These are phyloP conservation scores for Lepilemur ruficaudatus DNA, from an alignment of 2,797 vertebrate genomes.

Conservation along the genomic window DNA sequence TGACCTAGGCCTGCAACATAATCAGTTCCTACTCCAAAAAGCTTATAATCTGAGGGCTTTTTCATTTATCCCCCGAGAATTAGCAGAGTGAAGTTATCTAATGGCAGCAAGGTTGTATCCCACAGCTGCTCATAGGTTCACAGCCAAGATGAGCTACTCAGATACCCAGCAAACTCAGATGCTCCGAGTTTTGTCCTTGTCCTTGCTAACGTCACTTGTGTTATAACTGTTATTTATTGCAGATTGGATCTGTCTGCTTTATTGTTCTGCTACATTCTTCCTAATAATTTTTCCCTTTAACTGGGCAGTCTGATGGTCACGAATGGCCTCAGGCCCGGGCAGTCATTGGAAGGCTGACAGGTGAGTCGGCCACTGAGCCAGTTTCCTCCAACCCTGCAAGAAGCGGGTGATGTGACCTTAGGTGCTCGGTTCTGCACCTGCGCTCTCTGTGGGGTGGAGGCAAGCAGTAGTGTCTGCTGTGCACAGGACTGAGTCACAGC, in stretches of 20 bases:
- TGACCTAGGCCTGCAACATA: conserved; percentile 24
- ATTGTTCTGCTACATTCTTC: background rate
- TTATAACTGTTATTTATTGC: conserved; percentile 45
- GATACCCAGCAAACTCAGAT: background rate
- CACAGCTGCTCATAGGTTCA: background rate
- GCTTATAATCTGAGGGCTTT: background rate
- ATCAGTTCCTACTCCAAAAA: background rate
- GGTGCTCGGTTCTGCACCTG: background rate
- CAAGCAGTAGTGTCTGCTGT: fast-evolving
- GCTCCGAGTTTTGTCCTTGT: conserved; percentile 25
- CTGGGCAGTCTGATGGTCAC: background rate
- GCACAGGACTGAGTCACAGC: background rate
- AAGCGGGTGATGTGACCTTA: background rate
- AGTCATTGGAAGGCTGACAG: background rate
- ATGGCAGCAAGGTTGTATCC: background rate
- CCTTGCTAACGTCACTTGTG: conserved; percentile 43
- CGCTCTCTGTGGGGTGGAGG: background rate
- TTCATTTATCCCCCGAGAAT: conserved; percentile 40
- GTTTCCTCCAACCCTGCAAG: background rate
- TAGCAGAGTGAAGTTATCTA: conserved; percentile 1
- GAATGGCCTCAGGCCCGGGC: background rate
- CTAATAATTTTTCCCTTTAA: conserved; percentile 30
- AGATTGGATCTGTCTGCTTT: background rate
- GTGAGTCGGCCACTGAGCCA: background rate
- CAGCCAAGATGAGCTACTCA: background rate